Base-by-base conservation (phyloP, 53 echinoderm and acorn worm genomes). In the Apostichopus leukothele region DNA sequence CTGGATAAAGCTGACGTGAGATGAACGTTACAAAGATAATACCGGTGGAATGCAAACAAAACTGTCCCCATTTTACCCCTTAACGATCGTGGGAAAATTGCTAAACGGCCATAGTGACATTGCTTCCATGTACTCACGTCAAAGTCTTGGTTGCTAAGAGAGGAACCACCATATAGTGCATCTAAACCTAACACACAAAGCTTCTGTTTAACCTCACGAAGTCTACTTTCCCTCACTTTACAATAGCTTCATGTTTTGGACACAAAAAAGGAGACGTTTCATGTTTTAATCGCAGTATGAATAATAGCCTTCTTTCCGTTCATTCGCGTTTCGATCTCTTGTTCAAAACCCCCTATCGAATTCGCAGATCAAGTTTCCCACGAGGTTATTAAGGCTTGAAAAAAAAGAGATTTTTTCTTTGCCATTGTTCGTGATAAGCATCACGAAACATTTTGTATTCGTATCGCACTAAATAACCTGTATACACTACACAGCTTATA, bases 1-100 rank as follows among this genome's bases (percentile, higher is more conserved):
- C 79, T 79, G 79, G 79, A 51, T 79, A 79, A 79, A 79, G 53
- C 51, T 79, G 79, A 52, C 79, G 53, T 53, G 51, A 18, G 52
- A 51, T 51, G 50, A 79, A 79, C 53, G 79, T 79, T 79, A 79
- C 81, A 54, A 81, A 81, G 81, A 81, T 81, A 54, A 81, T 54
- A 7, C 81, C 7, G 23, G 81, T 81, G 55, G 59, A 53, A 81
- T 54, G 81, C 81, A 81, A 81, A 81, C 57, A 81, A 54, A 81
- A 25, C 20, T n/a, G 55, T 81, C 81, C 57, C 81, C 51, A 57
- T 76, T 81, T 59, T 81, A 81, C 81, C 81, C 80, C 54, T 21
- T 81, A 79, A 79, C 81, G 81, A 81, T 81, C 81, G 81, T 81
- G 81, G 54, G 81, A 54, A 81, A 81, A 81, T 54, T 14, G 54